phyloP scores from a whole-genome alignment of 2,797 vertebrate species.

The Nyctibius grandis region DNA sequence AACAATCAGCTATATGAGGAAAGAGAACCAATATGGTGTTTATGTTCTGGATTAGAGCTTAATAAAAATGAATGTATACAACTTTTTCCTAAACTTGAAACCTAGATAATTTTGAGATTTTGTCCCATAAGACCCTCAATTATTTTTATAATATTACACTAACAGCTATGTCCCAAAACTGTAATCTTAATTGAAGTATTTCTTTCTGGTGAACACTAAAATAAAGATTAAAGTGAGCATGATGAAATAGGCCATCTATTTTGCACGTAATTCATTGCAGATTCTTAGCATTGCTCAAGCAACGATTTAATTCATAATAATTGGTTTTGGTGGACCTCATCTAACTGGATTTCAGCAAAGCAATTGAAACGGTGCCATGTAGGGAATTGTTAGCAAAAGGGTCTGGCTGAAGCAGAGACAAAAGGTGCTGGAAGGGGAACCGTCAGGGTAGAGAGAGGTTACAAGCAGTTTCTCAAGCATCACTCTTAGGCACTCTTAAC shows the following conservation, averaged over 20 bases:
- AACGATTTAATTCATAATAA: background rate
- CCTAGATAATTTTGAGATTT: background rate
- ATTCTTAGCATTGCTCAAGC: background rate
- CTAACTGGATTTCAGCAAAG: slow-evolving; percentile 30
- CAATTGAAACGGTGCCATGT: background rate
- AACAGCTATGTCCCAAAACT: background rate
- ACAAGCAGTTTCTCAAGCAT: background rate
- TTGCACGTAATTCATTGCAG: background rate
- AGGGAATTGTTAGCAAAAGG: background rate
- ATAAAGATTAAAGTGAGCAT: background rate
- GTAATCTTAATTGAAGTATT: background rate
- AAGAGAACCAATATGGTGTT: background rate
- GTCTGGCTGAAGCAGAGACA: background rate
- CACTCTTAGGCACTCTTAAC: background rate
- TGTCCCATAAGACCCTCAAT: background rate
- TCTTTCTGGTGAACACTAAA: background rate
- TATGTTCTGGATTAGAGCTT: background rate
- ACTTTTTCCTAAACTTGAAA: background rate
- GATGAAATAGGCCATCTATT: background rate
- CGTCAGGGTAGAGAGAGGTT: background rate
- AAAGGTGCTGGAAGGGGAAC: slow-evolving; percentile 10
- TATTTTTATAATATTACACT: background rate
- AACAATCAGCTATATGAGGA: background rate
- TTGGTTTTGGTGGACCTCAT: background rate
- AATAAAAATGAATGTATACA: background rate